These are phyloP conservation scores for Takifugu ocellatus DNA, from an alignment of 2,797 vertebrate species.

Conservation along the genomic window DNA sequence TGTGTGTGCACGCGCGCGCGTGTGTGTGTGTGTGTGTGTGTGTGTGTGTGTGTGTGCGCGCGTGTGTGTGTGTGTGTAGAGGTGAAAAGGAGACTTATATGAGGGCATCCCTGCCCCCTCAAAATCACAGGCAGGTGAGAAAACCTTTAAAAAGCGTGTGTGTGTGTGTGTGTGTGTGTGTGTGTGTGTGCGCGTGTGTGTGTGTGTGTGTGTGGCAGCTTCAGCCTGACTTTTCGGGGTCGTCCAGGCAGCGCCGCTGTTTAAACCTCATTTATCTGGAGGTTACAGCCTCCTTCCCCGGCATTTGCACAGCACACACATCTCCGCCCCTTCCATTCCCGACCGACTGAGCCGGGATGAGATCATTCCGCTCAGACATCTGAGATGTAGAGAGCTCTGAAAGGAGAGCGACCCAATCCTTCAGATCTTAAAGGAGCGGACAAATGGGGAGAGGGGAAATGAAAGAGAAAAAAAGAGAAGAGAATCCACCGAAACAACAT, in stretches of 20 bases:
- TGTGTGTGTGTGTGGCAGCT: too few species aligned
- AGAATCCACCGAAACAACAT: neutral
- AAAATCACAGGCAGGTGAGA: conserved; percentile 27
- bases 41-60: neutral
- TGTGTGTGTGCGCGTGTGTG: too few species aligned
- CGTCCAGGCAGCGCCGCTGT: too few species aligned
- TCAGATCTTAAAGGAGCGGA: conserved; percentile 14
- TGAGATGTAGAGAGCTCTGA: conserved; percentile 29
- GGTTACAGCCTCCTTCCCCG: conserved; percentile 1
- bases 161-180: too few species aligned
- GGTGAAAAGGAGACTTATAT: conserved; percentile 10
- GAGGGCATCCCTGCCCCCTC: conserved; percentile 5
- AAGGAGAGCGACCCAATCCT: conserved; percentile 28
- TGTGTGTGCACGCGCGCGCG: too few species aligned
- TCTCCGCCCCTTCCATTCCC: conserved; percentile 9
- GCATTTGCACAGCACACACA: conserved; percentile 14
- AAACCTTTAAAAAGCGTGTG: neutral
- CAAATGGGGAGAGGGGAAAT: neutral
- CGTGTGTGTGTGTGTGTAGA: conserved; percentile 9
- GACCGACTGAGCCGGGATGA: conserved; percentile 46
- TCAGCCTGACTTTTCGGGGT: too few species aligned
- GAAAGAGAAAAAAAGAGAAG: neutral
- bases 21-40: conserved; percentile 6
- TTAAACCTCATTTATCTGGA: neutral
- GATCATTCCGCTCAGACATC: conserved; percentile 43